Evolutionary conservation across 2,113 vertebrate genomes (phyloP).

Genomic region (Herpailurus yagouaroundi): DNA sequence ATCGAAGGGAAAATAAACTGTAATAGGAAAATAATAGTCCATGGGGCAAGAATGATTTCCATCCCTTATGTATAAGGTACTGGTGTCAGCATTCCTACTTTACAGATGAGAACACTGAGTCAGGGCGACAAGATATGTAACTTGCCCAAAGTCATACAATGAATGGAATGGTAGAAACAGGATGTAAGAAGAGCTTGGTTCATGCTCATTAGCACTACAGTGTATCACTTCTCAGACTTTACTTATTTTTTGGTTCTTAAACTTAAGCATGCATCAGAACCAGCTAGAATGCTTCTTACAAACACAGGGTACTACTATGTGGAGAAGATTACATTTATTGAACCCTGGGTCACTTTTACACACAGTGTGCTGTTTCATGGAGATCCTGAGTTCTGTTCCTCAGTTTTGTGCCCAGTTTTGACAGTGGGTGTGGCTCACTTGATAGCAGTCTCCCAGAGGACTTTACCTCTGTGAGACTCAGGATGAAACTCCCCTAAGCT

Average conservation of each 20-base stretch:
- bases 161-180: not conserved
- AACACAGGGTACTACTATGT: not conserved
- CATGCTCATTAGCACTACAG: not conserved
- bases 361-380: not conserved
- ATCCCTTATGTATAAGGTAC: not conserved
- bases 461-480: not conserved
- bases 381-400: not conserved
- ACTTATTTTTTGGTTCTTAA: not conserved
- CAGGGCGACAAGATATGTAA: not conserved
- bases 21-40: not conserved
- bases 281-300: not conserved
- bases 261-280: not conserved
- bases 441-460: not conserved
- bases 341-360: not conserved
- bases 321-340: not conserved
- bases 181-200: not conserved
- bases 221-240: not conserved
- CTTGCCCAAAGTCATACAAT: not conserved
- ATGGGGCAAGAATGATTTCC: not conserved
- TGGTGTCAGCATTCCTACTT: not conserved
- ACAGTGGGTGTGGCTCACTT: not conserved
- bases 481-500: not conserved
- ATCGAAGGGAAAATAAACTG: not conserved
- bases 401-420: not conserved
- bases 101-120: not conserved